Base-by-base conservation (phyloP, 2,797 vertebrate genomes). In the Halcyon chelicuti region DNA sequence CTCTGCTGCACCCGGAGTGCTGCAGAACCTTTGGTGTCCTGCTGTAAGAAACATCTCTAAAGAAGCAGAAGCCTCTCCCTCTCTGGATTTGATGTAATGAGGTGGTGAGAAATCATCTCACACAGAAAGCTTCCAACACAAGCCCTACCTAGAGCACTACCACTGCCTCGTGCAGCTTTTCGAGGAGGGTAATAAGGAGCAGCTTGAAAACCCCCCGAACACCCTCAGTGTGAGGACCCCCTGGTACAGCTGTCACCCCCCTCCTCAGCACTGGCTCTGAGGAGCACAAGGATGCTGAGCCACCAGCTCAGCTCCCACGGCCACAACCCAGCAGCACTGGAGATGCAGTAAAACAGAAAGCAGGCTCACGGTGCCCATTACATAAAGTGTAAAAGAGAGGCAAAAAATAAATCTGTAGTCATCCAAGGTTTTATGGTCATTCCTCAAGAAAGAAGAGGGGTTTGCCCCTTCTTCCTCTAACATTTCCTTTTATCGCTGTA, bases 191-290 rank as follows among this genome's bases (percentile, higher is more conserved):
- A 37, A 4, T 2, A 21, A 60, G 63, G 21, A 83, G 11, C 28
- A 39, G 51, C 5, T 14, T 18, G 62, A 44, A 66, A 52, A 46
- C 14, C 15, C 14, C 18, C 39, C 28, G 9, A 3, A 9, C 35
- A 13, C 14, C 21, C 14, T 9, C 1, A 3, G 8, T 14, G 14
- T 2, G 26, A 68, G 29, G 16, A 3, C 26, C 31, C 17, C 31
- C 26, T 5, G 0, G 22, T 68, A 13, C 1, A 72, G 37, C 14
- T 4, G 0, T 11, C 21, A 33, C 9, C 17, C 26, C 28, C 9
- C 20, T 62, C 62, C 71, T 46, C 1, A 0, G 29, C 1, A 3
- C 39, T 3, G 29, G 17, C 33, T 37, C 42, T 10, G 0, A 2
- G 14, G 8, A 46, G 4, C 74, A 20, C 9, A 2, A 0, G 0